Conservation (phyloP, 2,888 invertebrate species). For the Phanerotoma sp. region DNA sequence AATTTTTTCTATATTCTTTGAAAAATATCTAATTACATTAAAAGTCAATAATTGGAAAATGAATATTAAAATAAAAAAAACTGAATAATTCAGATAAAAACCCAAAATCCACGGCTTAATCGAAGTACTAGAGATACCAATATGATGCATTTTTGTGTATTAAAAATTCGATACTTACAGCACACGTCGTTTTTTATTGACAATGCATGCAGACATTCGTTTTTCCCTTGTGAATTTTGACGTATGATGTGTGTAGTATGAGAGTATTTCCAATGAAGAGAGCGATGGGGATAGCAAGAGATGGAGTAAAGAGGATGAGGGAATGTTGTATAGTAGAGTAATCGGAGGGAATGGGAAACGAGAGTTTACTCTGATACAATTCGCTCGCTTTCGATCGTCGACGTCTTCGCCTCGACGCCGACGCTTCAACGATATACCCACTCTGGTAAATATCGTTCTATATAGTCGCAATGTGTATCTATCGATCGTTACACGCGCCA, state of each 20-base stretch:
- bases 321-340: neutral
- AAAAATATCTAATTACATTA: too few species aligned
- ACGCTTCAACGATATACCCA: neutral
- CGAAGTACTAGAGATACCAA: too few species aligned
- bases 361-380: constrained; percentile 15
- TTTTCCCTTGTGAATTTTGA: constrained; percentile 13
- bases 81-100: too few species aligned
- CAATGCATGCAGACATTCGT: too few species aligned
- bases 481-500: constrained; percentile 23
- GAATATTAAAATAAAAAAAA: too few species aligned
- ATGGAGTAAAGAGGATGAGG: neutral
- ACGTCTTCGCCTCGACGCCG: constrained; percentile 17
- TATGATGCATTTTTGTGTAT: too few species aligned
- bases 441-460: constrained; percentile 5
- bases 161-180: too few species aligned
- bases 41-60: too few species aligned
- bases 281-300: neutral
- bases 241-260: constrained; percentile 2
- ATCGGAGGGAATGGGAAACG: constrained; percentile 1
- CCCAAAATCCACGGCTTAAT: too few species aligned
- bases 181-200: too few species aligned
- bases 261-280: neutral
- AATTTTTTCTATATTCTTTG: too few species aligned
- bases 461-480: constrained; percentile 15
- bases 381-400: constrained; percentile 19